A percentile compares a stretch with the other conserved stretches of the same genome.
Conservation (phyloP, 2,888 invertebrate species). For the Dryomyza anilis region DNA sequence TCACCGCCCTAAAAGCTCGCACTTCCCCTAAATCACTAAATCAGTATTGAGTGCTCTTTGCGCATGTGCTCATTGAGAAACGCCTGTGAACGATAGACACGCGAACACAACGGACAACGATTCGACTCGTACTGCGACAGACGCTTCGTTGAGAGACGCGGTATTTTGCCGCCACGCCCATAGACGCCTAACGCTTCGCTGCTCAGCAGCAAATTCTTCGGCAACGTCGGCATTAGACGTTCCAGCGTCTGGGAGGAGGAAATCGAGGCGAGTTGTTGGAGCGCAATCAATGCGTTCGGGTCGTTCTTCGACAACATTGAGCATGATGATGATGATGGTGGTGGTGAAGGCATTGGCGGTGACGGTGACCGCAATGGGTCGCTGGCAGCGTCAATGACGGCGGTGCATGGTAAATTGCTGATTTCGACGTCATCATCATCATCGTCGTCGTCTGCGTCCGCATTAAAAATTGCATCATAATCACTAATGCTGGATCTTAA, state of each 20-base stretch:
- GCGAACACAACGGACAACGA: slow-evolving; percentile 59
- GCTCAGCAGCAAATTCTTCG: slow-evolving; percentile 48
- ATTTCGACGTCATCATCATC: not conserved
- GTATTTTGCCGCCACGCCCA: slow-evolving; percentile 41
- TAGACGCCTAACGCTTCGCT: slow-evolving; percentile 42
- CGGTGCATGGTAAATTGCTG: not conserved
- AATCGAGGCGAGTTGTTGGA: slow-evolving; percentile 57
- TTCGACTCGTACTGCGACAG: slow-evolving; percentile 51
- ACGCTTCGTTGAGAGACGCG: slow-evolving; percentile 49
- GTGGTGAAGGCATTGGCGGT: not conserved
- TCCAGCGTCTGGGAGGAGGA: slow-evolving; percentile 50
- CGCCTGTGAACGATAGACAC: slow-evolving; percentile 58
- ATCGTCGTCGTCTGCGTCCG: not conserved
- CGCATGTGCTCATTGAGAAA: slow-evolving; percentile 61
- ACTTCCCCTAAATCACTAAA: not conserved
- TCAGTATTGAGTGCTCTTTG: slow-evolving; percentile 59
- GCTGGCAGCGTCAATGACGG: not conserved
- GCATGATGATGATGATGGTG: not conserved
- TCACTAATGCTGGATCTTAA: not conserved
- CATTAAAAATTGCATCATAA: no score
- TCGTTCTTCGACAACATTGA: slow-evolving; percentile 33
- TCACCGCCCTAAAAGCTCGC: not conserved
- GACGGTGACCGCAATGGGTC: not conserved
- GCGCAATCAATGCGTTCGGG: slow-evolving; percentile 52
- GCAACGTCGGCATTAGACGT: slow-evolving; percentile 48